Evolutionary conservation across 1,140 invertebrate species (phyloP).

Genomic region (Lepidotrigona ventralis): DNA sequence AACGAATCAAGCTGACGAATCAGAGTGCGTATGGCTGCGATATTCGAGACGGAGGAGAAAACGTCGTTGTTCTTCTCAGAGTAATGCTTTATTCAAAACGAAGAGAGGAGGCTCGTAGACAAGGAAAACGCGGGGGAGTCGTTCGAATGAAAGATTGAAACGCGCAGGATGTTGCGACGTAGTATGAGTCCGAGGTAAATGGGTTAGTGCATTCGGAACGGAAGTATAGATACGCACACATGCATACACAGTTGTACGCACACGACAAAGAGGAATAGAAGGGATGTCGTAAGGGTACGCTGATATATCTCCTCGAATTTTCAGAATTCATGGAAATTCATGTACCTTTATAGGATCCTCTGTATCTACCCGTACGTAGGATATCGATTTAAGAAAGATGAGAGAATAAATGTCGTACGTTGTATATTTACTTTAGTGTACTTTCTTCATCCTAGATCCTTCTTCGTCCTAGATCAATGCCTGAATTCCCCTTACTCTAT

Average conservation of each 20-base stretch:
- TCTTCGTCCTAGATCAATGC: neutral
- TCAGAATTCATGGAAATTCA: slow-evolving; percentile 42
- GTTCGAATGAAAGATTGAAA: slow-evolving; percentile 33
- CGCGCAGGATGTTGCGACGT: neutral
- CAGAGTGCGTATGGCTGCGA: neutral
- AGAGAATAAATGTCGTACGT: slow-evolving; percentile 60
- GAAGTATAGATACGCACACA: slow-evolving; percentile 35
- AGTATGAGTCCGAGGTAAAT: neutral
- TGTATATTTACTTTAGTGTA: slow-evolving; percentile 31
- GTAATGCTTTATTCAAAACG: neutral
- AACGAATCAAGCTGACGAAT: neutral
- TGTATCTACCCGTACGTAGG: slow-evolving; percentile 52
- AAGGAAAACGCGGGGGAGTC: neutral
- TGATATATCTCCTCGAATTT: slow-evolving; percentile 41
- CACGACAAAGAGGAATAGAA: slow-evolving; percentile 27
- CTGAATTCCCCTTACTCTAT: neutral
- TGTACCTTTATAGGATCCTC: slow-evolving; percentile 47
- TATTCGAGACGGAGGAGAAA: neutral
- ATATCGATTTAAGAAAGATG: slow-evolving; percentile 47
- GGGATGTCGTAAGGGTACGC: slow-evolving; percentile 38
- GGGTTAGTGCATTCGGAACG: neutral
- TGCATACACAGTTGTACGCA: slow-evolving; percentile 41
- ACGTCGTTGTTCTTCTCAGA: neutral
- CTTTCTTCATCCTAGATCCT: neutral
- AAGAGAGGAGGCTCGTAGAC: no score